These are phyloP conservation scores for Hydraecia micacea DNA, from an alignment of 2,888 invertebrate species.

Conservation along the genomic window DNA sequence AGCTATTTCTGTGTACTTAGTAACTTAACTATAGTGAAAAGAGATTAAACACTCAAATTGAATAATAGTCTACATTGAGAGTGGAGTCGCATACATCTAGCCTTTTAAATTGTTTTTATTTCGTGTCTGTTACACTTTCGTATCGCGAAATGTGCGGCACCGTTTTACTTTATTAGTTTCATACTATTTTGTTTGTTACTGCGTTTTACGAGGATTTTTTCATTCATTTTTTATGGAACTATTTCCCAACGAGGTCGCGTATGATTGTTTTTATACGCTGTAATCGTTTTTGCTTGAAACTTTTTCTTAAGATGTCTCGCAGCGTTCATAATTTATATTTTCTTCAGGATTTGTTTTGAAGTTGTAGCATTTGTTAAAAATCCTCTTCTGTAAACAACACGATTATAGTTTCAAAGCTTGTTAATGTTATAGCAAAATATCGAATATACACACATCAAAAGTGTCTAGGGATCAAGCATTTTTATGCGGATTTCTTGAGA, in stretches of 20 bases:
- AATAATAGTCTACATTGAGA: slow-evolving; percentile 54
- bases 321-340: slow-evolving; percentile 42
- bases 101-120: slow-evolving; percentile 62
- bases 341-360: slow-evolving; percentile 25
- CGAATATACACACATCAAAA: too few species aligned
- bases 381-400: background rate
- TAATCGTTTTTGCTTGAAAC: slow-evolving; percentile 50
- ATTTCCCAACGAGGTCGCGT: slow-evolving; percentile 41
- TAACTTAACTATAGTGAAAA: slow-evolving; percentile 14
- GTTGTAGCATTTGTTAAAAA: background rate
- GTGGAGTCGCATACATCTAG: slow-evolving; percentile 58
- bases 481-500: too few species aligned
- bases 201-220: slow-evolving; percentile 45
- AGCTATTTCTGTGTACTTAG: slow-evolving; percentile 14
- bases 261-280: slow-evolving; percentile 52
- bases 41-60: slow-evolving; percentile 53
- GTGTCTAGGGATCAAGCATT: too few species aligned
- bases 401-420: background rate
- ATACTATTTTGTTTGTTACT: slow-evolving; percentile 35
- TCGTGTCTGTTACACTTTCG: slow-evolving; percentile 43
- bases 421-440: slow-evolving; percentile 7
- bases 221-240: slow-evolving; percentile 38
- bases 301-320: slow-evolving; percentile 20
- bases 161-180: slow-evolving; percentile 61
- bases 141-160: slow-evolving; percentile 39